A percentile compares a stretch with the other conserved stretches of the same genome.
Conservation (phyloP, 2,888 invertebrate species). For the Macaria notata region DNA sequence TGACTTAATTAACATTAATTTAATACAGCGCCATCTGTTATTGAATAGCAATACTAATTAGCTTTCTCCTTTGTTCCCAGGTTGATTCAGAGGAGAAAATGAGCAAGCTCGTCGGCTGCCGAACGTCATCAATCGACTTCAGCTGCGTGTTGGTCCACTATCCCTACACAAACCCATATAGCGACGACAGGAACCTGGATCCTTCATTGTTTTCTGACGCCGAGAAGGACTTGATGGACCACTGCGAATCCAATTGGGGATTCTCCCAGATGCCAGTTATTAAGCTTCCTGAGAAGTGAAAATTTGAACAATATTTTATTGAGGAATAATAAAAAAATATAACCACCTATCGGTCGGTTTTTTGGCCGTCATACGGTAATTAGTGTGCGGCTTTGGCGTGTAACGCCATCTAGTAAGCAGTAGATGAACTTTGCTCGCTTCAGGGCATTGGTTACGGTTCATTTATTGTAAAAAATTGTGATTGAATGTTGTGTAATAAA, state of each 20-base stretch:
- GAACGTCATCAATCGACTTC: slow-evolving; percentile 69
- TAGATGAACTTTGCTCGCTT: slow-evolving; percentile 36
- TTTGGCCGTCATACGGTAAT: slow-evolving; percentile 25
- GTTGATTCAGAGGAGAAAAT: slow-evolving; percentile 80
- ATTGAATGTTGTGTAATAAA: slow-evolving; percentile 5
- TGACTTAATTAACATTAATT: no score
- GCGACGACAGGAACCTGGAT: slow-evolving; percentile 68
- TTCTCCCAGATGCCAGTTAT: slow-evolving; percentile 84
- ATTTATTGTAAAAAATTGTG: slow-evolving; percentile 20
- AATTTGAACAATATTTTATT: slow-evolving; percentile 31
- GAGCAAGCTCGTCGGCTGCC: slow-evolving; percentile 72
- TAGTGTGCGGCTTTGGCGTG: slow-evolving; percentile 52
- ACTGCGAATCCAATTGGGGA: slow-evolving; percentile 86
- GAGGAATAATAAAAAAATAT: slow-evolving; percentile 44
- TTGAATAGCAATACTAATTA: slow-evolving; percentile 33
- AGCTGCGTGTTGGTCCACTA: slow-evolving; percentile 81
- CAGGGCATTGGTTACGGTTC: slow-evolving; percentile 20
- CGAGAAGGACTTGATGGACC: slow-evolving; percentile 84
- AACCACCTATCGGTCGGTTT: slow-evolving; percentile 20
- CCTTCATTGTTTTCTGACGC: slow-evolving; percentile 79
- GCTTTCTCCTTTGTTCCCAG: slow-evolving; percentile 66
- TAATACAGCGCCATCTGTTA: slow-evolving; percentile 17
- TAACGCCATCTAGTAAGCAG: slow-evolving; percentile 58
- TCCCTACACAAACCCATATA: slow-evolving; percentile 74
- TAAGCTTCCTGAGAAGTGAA: slow-evolving; percentile 85